These are phyloP conservation scores for Sterrhoptilus dennistouni DNA, from an alignment of 2,113 vertebrate genomes.

Conservation along the genomic window DNA sequence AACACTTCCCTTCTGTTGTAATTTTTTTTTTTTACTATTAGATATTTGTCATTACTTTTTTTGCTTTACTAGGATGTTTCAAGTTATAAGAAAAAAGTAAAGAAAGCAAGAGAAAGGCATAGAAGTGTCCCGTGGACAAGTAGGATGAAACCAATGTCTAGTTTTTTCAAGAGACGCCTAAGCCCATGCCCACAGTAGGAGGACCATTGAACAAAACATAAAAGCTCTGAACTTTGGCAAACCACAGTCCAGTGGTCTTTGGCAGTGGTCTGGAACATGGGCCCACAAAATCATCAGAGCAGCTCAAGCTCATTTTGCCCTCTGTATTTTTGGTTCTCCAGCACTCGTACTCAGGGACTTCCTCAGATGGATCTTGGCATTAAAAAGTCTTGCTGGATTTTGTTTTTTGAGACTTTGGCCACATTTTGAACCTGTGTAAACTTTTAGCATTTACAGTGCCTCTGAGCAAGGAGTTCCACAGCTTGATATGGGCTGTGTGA, in stretches of 20 bases:
- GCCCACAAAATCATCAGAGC: background rate
- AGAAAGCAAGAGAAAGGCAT: background rate
- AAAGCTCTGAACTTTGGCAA: background rate
- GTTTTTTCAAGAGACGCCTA: background rate
- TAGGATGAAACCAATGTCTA: background rate
- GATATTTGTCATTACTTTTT: background rate
- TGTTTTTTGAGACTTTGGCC: background rate
- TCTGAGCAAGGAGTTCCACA: background rate
- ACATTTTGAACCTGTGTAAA: background rate
- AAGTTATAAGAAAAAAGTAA: background rate
- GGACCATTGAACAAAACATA: background rate
- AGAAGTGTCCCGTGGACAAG: background rate
- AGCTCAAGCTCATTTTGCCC: background rate
- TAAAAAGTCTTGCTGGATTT: background rate
- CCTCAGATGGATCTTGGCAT: background rate
- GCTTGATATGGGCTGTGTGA: background rate
- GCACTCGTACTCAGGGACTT: background rate
- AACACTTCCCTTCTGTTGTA: background rate
- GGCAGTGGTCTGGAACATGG: background rate
- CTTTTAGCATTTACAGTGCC: background rate
- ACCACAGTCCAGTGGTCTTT: background rate
- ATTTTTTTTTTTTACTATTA: background rate
- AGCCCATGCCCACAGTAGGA: background rate
- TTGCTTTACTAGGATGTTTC: background rate
- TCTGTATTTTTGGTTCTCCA: accelerated